Evolutionary conservation across 2,113 vertebrate genomes (phyloP).

Genomic region (Menidia beryllina): DNA sequence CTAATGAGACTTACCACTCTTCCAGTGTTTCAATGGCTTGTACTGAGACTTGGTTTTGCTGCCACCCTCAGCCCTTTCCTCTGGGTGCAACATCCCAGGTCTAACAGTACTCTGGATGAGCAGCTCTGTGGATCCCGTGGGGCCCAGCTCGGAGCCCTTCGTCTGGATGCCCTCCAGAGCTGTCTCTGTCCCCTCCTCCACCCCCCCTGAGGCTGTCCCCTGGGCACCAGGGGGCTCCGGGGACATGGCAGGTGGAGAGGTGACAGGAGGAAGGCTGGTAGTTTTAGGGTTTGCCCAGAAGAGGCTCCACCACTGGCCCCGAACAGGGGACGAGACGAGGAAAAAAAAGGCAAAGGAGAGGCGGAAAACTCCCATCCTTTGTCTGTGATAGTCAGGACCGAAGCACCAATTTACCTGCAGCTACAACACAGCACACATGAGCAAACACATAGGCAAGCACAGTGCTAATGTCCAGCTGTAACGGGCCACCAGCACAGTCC

Average conservation of each 20-base stretch:
- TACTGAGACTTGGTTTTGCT: constrained; percentile 39
- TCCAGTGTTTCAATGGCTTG: constrained; percentile 77
- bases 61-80: constrained; percentile 14
- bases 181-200: constrained; percentile 17
- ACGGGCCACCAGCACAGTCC: constrained; percentile 18
- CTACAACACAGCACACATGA: neutral
- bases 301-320: constrained; percentile 75
- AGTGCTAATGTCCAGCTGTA: constrained; percentile 3
- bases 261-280: constrained; percentile 11
- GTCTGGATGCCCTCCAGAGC: constrained; percentile 11
- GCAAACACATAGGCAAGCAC: constrained; percentile 17
- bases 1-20: constrained; percentile 71
- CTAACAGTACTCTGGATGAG: constrained; percentile 4
- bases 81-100: neutral
- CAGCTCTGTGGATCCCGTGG: neutral
- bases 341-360: constrained; percentile 46
- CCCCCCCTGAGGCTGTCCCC: constrained; percentile 1
- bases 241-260: constrained; percentile 14
- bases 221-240: constrained; percentile 1
- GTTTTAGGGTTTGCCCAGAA: constrained; percentile 55
- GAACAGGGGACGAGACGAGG: constrained; percentile 48
- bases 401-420: neutral
- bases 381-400: neutral
- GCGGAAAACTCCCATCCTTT: constrained; percentile 62
- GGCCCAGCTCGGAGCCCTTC: constrained; percentile 15